A percentile compares a stretch with the other conserved stretches of the same genome.
Evolutionary conservation across 2,888 invertebrate species (phyloP).

Genomic region (Calameuta pallipes): DNA sequence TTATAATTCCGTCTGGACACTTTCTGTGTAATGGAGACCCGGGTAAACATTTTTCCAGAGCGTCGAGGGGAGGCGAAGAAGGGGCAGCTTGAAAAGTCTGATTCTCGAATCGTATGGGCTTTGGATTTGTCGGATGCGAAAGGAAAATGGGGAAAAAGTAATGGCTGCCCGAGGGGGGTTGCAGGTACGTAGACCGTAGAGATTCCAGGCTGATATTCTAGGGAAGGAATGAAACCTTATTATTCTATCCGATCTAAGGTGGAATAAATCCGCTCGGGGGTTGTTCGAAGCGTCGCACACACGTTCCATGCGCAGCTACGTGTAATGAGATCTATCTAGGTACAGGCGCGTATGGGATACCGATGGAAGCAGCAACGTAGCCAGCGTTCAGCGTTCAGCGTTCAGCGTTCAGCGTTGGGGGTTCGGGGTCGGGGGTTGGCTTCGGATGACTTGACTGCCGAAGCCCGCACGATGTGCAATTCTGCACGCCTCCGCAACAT

Average conservation of each 20-base stretch:
- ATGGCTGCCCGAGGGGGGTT: not conserved
- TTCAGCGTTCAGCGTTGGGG: conserved; percentile 28
- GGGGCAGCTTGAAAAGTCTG: not conserved
- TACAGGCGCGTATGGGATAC: conserved; percentile 40
- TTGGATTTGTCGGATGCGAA: not conserved
- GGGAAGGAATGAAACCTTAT: conserved; percentile 44
- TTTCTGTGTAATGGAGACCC: conserved; percentile 2
- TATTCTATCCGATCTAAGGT: conserved; percentile 43
- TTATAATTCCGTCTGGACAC: conserved; percentile 11
- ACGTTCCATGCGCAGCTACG: conserved; percentile 6
- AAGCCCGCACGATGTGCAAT: conserved; percentile 38
- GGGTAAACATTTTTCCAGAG: not conserved
- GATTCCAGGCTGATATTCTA: not conserved
- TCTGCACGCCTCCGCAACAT: conserved; percentile 22
- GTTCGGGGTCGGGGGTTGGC: conserved; percentile 20
- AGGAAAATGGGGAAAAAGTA: not conserved
- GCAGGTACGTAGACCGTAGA: too few relatives aligned
- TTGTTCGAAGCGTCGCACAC: conserved; percentile 10
- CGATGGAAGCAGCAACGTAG: conserved; percentile 46
- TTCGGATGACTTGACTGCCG: conserved; percentile 59
- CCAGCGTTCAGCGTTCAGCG: conserved; percentile 31
- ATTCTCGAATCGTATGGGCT: too few relatives aligned
- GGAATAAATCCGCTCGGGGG: conserved; percentile 48
- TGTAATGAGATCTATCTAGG: not conserved
- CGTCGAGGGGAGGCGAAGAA: not conserved